Evolutionary conservation across 2,888 invertebrate genomes (phyloP), one percentile per base, ranked within the genome.

Genomic region (Nipponacmea schrenckii): DNA sequence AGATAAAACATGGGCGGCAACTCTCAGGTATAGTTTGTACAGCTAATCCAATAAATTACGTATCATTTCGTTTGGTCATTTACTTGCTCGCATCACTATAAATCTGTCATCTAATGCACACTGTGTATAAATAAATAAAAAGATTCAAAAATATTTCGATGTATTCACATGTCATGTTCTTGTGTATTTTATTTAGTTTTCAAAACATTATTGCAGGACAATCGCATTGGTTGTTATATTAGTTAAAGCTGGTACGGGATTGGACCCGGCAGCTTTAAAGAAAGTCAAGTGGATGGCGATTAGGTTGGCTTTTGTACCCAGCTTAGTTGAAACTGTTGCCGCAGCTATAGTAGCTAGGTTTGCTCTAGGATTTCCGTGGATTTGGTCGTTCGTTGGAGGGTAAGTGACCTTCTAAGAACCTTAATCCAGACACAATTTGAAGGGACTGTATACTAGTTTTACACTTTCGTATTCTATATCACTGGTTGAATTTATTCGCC

Each of bases 211-310:
- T 56, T 56, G 8, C 56, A 56, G 56, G 24, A 56, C 56, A 10
- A 56, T 56, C 24, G 56, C 56, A 24, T 7, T 56, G 14, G 56
- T 56, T 24, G 56, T 56, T 12, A 56, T 56, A 20, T 24, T 56
- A 4, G 56, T 56, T 2, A 56, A 24, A 14, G 56, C 56, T 4
- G 56, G 56, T 12, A 24, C 56, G 20, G 56, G 56, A 2, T 24
- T 56, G 56, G 56, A 56, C 14, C 56, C 56, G 20, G 5, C 10
- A 24, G 56, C 56, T 24, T 7, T 56, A 14, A 56, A 56, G 24
- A 56, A 56, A 56, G 56, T 56, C 24, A 56, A 56, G 24, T 56
- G 56, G 56, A 56, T 56, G 56, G 56, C 56, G 20, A 12, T 56
- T 20, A 20, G 56, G 56, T 56, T 56, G 5, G 56, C 56, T 10